Conservation (phyloP, 1,140 invertebrate species). For the Pararge aegeria region DNA sequence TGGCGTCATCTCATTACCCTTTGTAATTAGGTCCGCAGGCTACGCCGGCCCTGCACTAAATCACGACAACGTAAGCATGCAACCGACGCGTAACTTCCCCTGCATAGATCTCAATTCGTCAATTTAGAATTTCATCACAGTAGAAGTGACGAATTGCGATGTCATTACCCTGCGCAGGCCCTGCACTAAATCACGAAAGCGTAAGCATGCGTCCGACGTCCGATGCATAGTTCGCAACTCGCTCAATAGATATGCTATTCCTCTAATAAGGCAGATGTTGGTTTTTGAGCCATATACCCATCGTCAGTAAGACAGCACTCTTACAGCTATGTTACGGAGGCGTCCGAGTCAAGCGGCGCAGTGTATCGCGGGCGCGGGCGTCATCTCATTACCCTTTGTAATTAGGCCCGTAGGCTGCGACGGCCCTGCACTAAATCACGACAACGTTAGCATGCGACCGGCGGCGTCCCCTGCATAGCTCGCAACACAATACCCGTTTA, state of each 20-base stretch:
- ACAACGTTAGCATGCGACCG: conserved; percentile 58
- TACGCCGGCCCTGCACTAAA: conserved; percentile 62
- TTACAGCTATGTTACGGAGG: conserved; percentile 1
- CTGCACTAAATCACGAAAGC: no score
- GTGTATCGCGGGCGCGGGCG: conserved; percentile 30
- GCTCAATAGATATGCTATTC: no score
- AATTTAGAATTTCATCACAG: no score
- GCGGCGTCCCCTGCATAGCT: conserved; percentile 48
- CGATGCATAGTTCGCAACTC: no score
- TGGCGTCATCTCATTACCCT: no score
- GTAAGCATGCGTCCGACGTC: no score
- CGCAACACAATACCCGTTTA: conserved; percentile 55
- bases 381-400: conserved; percentile 73
- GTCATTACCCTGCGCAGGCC: no score
- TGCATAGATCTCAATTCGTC: conserved; percentile 54
- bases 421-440: conserved; percentile 69
- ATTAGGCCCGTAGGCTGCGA: conserved; percentile 62
- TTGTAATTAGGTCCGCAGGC: no score
- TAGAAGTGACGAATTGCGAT: no score
- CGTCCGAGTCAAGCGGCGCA: neutral
- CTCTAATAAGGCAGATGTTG: no score
- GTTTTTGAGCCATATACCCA: no score
- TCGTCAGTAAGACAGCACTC: neutral
- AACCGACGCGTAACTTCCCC: conserved; percentile 43
- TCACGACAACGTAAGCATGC: conserved; percentile 64